A percentile compares a stretch with the other conserved stretches of the same genome.
phyloP scores from a whole-genome alignment of 2,113 vertebrate genomes.

The Malaclemys terrapin region DNA sequence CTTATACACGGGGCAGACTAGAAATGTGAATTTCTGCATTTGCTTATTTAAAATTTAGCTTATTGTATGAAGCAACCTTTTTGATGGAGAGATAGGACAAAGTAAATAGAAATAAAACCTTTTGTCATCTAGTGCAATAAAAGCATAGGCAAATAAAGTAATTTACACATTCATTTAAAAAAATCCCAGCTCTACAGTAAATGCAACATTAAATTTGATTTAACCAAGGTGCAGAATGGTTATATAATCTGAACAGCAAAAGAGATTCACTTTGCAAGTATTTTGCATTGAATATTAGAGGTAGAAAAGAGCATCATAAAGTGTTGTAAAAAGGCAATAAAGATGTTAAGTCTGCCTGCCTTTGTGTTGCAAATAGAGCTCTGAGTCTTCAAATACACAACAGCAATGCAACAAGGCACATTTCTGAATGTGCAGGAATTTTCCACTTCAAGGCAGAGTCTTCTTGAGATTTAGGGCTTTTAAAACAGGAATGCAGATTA shows the following conservation, averaged over 20 bases:
- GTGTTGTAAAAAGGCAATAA: conserved; percentile 26
- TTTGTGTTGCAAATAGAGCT: conserved; percentile 68
- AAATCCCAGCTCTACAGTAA: neutral
- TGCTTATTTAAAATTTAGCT: conserved; percentile 1
- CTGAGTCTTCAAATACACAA: conserved; percentile 57
- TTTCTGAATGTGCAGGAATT: conserved; percentile 56
- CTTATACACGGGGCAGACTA: conserved; percentile 40
- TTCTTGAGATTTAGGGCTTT: conserved; percentile 56
- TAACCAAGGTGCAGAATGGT: neutral
- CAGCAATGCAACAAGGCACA: conserved; percentile 43
- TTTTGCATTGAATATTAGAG: neutral
- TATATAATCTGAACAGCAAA: neutral
- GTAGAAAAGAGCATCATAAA: conserved; percentile 29
- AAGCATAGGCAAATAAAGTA: neutral
- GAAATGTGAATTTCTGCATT: conserved; percentile 49
- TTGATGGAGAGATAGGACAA: conserved; percentile 14
- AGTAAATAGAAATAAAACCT: conserved; percentile 4
- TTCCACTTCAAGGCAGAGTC: conserved; percentile 64
- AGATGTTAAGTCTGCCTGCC: conserved; percentile 52
- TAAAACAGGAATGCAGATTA: neutral
- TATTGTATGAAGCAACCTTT: conserved; percentile 34
- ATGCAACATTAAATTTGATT: neutral
- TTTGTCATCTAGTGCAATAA: neutral
- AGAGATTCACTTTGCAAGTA: neutral
- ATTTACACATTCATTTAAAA: neutral